These are phyloP conservation scores for Clarias magur DNA, from an alignment of 2,113 vertebrate genomes.

Conservation along the genomic window DNA sequence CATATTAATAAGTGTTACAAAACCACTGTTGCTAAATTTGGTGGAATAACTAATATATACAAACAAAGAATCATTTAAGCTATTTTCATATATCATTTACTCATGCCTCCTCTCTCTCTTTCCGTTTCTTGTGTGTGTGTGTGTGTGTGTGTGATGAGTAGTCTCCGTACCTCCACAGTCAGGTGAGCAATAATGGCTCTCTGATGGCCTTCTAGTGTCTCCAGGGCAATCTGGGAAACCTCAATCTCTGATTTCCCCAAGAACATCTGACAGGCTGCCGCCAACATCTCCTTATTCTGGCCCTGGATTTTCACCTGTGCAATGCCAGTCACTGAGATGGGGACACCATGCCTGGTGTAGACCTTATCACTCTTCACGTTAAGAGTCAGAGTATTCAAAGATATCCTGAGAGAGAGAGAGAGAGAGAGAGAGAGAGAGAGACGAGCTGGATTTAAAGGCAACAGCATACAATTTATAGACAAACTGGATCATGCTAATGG, in stretches of 20 bases:
- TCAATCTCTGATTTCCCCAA: slow-evolving; percentile 89
- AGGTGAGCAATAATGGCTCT: slow-evolving; percentile 96
- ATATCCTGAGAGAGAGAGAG: slow-evolving; percentile 74
- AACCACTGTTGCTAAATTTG: neutral
- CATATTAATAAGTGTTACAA: neutral
- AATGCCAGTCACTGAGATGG: slow-evolving; percentile 93
- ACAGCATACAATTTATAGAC: neutral
- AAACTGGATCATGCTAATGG: neutral
- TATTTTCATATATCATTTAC: neutral
- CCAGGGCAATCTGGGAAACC: slow-evolving; percentile 86
- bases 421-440: slow-evolving; percentile 36
- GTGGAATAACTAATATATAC: neutral
- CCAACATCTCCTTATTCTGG: slow-evolving; percentile 96
- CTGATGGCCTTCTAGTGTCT: slow-evolving; percentile 94
- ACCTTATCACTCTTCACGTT: slow-evolving; percentile 96
- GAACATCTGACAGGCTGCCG: slow-evolving; percentile 94
- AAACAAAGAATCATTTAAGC: neutral
- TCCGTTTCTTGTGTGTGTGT: too few species aligned
- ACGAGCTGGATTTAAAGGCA: slow-evolving; percentile 27
- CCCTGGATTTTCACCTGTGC: slow-evolving; percentile 98
- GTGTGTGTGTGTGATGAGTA: neutral
- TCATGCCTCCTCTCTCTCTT: neutral
- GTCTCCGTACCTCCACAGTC: slow-evolving; percentile 86
- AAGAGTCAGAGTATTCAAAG: slow-evolving; percentile 88
- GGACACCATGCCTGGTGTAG: slow-evolving; percentile 91